Base-by-base conservation (phyloP, 1,140 invertebrate species). In the Dendrolimus kikuchii region DNA sequence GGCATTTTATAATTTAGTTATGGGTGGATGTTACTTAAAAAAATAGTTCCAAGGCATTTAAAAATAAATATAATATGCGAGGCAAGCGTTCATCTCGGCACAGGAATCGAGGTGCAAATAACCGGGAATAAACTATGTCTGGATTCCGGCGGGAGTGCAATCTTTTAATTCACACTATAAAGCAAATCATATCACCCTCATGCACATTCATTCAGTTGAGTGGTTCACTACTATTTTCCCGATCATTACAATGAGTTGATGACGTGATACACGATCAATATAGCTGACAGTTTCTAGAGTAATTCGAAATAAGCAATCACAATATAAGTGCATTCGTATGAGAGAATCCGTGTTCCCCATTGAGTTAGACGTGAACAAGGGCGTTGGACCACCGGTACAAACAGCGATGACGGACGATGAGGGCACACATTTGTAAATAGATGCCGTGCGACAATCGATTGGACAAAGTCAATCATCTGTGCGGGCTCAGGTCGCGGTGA, bases 391-490 rank as follows among this genome's bases (percentile, higher is more conserved):
- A 57, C 45, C 56, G 51, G 64, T 69, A 69, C 62, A 76, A 72
- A 68, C 59, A 57, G 55, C 68, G 51, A 59, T 57, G 68, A 62
- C 62, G 55, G 70, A 62, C 51, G 62, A 60, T 57, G 58, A 57
- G 64, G 55, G 59, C 55, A 60, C 59, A 64, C 68, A 65, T 68
- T 63, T 69, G 71, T 72, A 71, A 73, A 75, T 78, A 76, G 68
- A 68, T 66, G 71, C 68, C 64, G 71, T 69, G 59, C 39, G 61
- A 79, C 75, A 85, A 85, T 85, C 81, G 78, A 86, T 83, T 81
- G 78, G 81, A 75, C 76, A 76, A 75, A 83, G 77, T 81, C 73
- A 77, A 81, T 83, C 81, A 77, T 81, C 66, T 74, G 79, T 64
- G 64, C 65, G 70, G 60, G 53, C 55, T 55, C 71, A 77, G 79